Evolutionary conservation across 2,888 invertebrate species (phyloP), one percentile per base, ranked within the genome.

Genomic region (Lasioglossum calceatum): DNA sequence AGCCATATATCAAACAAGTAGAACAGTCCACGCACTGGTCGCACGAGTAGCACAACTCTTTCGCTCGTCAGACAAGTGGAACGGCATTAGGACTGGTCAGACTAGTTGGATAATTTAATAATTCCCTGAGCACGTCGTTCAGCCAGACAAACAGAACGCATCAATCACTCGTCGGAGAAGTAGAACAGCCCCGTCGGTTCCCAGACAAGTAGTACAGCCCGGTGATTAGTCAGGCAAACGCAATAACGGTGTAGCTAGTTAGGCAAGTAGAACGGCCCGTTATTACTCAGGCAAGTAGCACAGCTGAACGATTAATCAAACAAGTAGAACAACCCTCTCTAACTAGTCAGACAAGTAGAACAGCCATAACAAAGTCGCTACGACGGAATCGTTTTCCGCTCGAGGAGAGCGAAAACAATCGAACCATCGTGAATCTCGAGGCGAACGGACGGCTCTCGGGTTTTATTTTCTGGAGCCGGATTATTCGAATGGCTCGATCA

Each of bases 341-440:
- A 64, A 64, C 64, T 64, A 14, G 64, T 64, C 64, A 16, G 16
- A 32, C 64, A 64, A 64, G 64, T 64, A 32, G 64, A 64, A 64
- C 64, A 32, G 16, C 16, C 7, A 16, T 32, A 64, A 64, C 27
- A 64, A 32, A 16, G 64, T 32, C 32, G 27, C 14, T 0, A 7
- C 27, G 27, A 2, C 2, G 64, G 64, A 32, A 64, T 64, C 16
- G 64, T 64, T 64, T 27, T 14, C 61, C 61, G 61, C 14, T 61
- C 14, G 2, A 27, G 14, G 0, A 0, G 50, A 23, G 50, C 50
- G 61, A 14, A 64, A 64, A 64, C 64, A 32, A 64, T 64, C 64
- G 64, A 32, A 7, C 27, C 16, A 7, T 32, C 16, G 64, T 16
- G 64, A 64, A 14, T 64, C 32, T 16, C 64, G 23, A n/a, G 23